Percentiles rank a stretch among this genome's conserved stretches.
phyloP scores from a whole-genome alignment of 2,797 vertebrate genomes.

The Prionace glauca region DNA sequence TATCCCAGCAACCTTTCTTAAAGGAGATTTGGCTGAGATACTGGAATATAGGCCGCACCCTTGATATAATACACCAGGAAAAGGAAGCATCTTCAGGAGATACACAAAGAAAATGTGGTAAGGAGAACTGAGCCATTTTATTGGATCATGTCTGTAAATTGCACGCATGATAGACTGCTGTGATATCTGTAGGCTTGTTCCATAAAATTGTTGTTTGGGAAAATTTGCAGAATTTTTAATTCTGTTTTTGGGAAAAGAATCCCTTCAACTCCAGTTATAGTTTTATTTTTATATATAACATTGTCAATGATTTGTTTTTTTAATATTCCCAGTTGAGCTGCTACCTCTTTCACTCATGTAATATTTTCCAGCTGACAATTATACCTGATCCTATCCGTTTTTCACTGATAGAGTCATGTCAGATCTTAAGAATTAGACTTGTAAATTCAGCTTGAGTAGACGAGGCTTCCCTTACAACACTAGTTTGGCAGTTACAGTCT shows the following conservation, averaged over 20 bases:
- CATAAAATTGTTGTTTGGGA: not conserved
- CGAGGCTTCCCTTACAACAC: slow-evolving; percentile 33
- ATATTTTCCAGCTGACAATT: slow-evolving; percentile 31
- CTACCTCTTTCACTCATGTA: slow-evolving; percentile 15
- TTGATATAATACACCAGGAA: not conserved
- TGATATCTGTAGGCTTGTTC: not conserved
- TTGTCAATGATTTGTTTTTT: not conserved
- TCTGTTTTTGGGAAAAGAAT: slow-evolving; percentile 20
- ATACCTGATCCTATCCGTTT: slow-evolving; percentile 24
- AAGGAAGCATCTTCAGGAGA: too few relatives aligned
- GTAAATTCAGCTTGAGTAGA: slow-evolving; percentile 11
- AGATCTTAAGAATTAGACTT: not conserved
- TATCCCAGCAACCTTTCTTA: not conserved
- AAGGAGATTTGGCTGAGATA: not conserved
- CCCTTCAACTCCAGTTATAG: not conserved
- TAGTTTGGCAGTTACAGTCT: slow-evolving; percentile 32
- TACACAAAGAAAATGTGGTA: not conserved
- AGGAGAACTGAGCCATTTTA: not conserved
- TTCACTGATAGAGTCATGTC: slow-evolving; percentile 22
- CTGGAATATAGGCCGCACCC: not conserved
- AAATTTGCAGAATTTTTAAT: slow-evolving; percentile 18
- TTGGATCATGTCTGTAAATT: not conserved
- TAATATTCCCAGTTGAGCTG: not conserved
- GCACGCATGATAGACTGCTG: not conserved
- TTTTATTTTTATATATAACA: slow-evolving; percentile 17